Evolutionary conservation across 2,888 invertebrate genomes (phyloP).

Genomic region (Antitype chi): DNA sequence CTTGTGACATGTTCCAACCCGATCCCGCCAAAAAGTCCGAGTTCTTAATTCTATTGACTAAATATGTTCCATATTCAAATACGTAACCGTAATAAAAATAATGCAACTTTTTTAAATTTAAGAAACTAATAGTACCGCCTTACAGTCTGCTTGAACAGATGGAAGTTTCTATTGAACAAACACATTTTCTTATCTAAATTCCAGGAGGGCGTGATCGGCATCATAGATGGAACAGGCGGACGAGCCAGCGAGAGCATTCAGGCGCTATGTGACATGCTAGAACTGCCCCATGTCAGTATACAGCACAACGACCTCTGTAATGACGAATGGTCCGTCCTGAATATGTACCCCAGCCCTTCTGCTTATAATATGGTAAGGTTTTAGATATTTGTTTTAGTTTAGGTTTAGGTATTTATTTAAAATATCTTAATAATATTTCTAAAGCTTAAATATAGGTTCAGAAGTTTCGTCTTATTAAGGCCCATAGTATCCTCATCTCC

Average conservation of each 20-base stretch:
- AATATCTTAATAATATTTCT: neutral
- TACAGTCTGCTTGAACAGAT: too few relatives aligned
- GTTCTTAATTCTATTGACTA: too few relatives aligned
- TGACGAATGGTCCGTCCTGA: constrained; percentile 90
- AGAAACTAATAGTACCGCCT: too few relatives aligned
- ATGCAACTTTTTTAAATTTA: too few relatives aligned
- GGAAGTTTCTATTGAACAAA: too few relatives aligned
- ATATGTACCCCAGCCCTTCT: constrained; percentile 92
- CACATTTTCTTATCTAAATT: constrained; percentile 54
- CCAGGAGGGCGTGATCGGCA: constrained; percentile 94
- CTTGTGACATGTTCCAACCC: too few relatives aligned
- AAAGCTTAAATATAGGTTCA: neutral
- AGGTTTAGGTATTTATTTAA: neutral
- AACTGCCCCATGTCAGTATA: constrained; percentile 96
- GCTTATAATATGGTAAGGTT: constrained; percentile 81
- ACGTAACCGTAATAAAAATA: too few relatives aligned
- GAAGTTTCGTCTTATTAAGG: too few relatives aligned
- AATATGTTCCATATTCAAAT: too few relatives aligned
- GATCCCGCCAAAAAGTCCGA: too few relatives aligned
- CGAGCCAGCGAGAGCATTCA: constrained; percentile 94
- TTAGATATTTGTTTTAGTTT: neutral
- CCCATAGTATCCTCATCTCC: too few relatives aligned
- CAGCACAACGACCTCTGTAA: constrained; percentile 92
- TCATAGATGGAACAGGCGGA: constrained; percentile 95
- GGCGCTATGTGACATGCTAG: constrained; percentile 95